Evolutionary conservation across 2,888 invertebrate species (phyloP).

Genomic region (Tetragonula carbonaria): DNA sequence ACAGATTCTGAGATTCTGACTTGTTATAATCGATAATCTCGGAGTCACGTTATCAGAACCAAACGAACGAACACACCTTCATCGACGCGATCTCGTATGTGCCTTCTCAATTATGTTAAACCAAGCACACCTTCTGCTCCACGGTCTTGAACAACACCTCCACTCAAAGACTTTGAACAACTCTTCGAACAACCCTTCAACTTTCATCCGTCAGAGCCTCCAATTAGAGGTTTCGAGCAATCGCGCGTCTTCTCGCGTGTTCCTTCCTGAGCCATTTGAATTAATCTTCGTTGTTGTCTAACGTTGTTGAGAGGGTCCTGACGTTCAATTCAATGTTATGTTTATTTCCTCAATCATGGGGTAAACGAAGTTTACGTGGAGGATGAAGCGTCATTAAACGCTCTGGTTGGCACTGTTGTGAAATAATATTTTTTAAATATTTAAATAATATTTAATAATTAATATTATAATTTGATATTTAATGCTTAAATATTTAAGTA

Average conservation of each 20-base stretch:
- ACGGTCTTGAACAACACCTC: constrained; percentile 2
- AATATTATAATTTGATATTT: too few relatives aligned
- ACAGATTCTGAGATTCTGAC: not conserved
- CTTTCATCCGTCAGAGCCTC: not conserved
- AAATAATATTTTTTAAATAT: not conserved
- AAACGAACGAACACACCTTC: not conserved
- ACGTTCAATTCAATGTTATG: constrained; percentile 10
- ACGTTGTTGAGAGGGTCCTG: not conserved
- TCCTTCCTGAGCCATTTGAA: not conserved
- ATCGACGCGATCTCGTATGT: not conserved
- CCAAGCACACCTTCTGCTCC: not conserved
- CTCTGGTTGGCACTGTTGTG: not conserved
- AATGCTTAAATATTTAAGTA: too few relatives aligned
- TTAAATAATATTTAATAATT: too few relatives aligned
- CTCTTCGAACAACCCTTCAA: not conserved
- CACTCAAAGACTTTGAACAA: not conserved
- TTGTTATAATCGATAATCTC: not conserved
- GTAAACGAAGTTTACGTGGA: not conserved
- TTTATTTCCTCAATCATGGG: constrained; percentile 1
- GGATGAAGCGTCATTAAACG: not conserved
- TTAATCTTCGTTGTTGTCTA: constrained; percentile 11
- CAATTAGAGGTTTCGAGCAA: not conserved
- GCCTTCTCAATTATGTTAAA: not conserved
- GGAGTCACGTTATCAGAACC: not conserved
- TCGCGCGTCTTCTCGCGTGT: not conserved